Conservation (phyloP, 1,140 invertebrate species). For the Bombus cullumanus region DNA sequence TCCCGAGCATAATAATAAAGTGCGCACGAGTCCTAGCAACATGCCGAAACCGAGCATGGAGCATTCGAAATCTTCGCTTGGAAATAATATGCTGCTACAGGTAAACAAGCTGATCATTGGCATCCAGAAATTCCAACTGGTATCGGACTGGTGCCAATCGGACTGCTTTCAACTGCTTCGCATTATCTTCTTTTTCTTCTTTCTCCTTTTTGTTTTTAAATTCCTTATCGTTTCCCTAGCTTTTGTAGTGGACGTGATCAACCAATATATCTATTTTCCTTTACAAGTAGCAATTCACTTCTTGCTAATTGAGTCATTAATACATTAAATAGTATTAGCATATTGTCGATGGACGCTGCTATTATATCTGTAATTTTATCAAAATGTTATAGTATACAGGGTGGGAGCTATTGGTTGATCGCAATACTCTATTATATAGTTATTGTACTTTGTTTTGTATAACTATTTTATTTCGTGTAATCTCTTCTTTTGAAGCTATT, state of each 20-base stretch:
- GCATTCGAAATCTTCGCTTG: conserved; percentile 77
- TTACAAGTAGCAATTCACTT: background rate
- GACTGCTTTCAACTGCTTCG: background rate
- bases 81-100: conserved; percentile 90
- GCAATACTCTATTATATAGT: too few relatives aligned
- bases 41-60: conserved; percentile 72
- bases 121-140: background rate
- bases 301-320: too few relatives aligned
- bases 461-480: background rate
- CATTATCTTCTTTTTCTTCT: background rate
- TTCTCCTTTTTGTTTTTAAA: background rate
- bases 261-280: background rate
- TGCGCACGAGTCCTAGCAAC: conserved; percentile 72
- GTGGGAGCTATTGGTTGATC: background rate
- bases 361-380: too few relatives aligned
- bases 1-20: conserved; percentile 73
- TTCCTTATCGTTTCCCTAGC: background rate
- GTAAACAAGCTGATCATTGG: conserved; percentile 78
- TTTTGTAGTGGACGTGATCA: background rate
- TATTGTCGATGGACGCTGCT: too few relatives aligned
- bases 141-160: background rate
- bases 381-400: too few relatives aligned
- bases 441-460: background rate
- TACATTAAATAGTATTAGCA: background rate
- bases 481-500: conserved; percentile 86